Evolutionary conservation across 2,888 invertebrate genomes (phyloP).

Genomic region (Eucera pruinosa): DNA sequence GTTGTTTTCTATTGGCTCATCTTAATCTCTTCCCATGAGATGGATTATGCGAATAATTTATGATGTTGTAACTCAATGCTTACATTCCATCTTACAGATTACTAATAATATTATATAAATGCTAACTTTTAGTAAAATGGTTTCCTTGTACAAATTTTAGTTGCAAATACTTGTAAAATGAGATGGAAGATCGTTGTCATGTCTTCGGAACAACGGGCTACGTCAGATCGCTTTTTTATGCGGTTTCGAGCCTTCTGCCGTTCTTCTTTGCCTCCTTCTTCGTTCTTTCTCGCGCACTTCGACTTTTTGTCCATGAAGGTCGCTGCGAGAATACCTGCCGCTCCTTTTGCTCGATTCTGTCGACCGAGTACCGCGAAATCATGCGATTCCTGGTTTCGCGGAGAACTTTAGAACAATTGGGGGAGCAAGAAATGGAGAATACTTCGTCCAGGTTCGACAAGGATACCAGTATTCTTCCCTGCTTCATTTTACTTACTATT

Average conservation of each 20-base stretch:
- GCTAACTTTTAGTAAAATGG: no score
- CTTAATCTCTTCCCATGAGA: no score
- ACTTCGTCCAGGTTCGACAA: background rate
- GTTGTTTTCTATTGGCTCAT: no score
- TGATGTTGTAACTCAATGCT: no score
- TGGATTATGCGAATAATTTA: no score
- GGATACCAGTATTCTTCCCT: background rate
- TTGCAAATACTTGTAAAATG: no score
- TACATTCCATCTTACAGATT: no score
- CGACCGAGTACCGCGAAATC: slow-evolving; percentile 50
- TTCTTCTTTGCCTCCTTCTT: slow-evolving; percentile 68
- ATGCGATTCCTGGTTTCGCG: slow-evolving; percentile 39
- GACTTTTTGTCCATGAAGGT: slow-evolving; percentile 64
- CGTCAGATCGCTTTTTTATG: slow-evolving; percentile 26
- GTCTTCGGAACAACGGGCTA: no score
- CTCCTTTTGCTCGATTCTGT: slow-evolving; percentile 39
- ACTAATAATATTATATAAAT: no score
- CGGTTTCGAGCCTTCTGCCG: slow-evolving; percentile 50
- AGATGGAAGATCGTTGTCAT: no score
- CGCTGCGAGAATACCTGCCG: slow-evolving; percentile 57
- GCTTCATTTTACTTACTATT: background rate
- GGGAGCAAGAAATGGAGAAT: background rate
- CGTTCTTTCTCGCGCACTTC: slow-evolving; percentile 64
- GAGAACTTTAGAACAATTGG: slow-evolving; percentile 22
- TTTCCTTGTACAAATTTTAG: no score